Evolutionary conservation across 2,113 vertebrate genomes (phyloP), one percentile per base, ranked within the genome.

Genomic region (Ptilorrhoa leucosticta): DNA sequence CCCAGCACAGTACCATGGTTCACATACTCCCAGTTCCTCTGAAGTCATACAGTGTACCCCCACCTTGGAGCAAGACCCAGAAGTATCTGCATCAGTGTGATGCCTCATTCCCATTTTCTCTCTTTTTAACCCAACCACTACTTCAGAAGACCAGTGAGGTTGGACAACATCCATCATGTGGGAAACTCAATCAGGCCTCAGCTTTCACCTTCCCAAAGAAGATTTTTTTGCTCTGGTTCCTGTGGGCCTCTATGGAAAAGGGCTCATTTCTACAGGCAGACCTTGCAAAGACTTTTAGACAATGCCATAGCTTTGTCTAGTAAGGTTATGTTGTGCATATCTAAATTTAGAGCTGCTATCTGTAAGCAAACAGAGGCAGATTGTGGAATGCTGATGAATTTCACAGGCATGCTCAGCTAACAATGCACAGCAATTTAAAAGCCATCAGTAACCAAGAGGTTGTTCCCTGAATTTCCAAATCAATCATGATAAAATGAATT

Each of bases 301-400:
- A 96, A 94, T 81, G 50, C 60, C 90, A 35, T 82, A 75, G 37
- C 86, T 97, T 96, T 89, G 73, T 69, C 95, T 89, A 20, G 66
- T 89, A 96, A 92, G 92, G 80, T 64, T 57, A 93, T 73, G 95
- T 83, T 83, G 81, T 88, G 57, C 48, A 95, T 83, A 83, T 90
- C 58, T 91, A 88, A 82, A 96, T 97, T 96, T 96, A 87, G 83
- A 96, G 78, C 40, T 66, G 39, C 87, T 90, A 77, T 91, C 84
- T 94, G 94, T 92, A 97, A 97, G 94, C 81, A 97, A 96, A 95
- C 84, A 87, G 75, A 88, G 70, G 23, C 57, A 89, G 50, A 75
- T 68, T 69, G 94, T 71, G 58, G 96, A 97, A 97, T 81, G 48
- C n/a, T 91, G 64, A 96, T 96, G 95, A 96, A 92, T 97, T 98